Evolutionary conservation across 1,140 invertebrate species (phyloP).

Genomic region (Calephelis virginiensis): DNA sequence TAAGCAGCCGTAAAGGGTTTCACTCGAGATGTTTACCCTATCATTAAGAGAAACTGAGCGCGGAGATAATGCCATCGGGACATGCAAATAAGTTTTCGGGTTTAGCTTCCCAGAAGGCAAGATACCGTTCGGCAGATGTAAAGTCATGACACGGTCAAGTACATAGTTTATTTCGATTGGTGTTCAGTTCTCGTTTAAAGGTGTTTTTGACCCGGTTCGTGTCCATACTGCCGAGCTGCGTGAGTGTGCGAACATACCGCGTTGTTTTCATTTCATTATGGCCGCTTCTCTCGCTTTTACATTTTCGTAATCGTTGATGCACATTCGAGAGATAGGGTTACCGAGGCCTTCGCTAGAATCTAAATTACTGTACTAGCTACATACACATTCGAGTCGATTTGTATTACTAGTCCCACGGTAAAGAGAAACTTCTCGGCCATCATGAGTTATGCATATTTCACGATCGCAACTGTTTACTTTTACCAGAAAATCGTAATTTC

Average conservation of each 20-base stretch:
- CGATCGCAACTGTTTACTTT: constrained; percentile 49
- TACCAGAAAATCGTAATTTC: constrained; percentile 67
- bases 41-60: constrained; percentile 62
- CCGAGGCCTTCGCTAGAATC: constrained; percentile 23
- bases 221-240: constrained; percentile 43
- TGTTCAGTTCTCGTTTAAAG: constrained; percentile 67
- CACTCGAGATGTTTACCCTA: constrained; percentile 65
- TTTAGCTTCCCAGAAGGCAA: constrained; percentile 71
- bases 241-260: constrained; percentile 49
- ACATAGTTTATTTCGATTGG: constrained; percentile 67
- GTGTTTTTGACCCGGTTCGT: constrained; percentile 73
- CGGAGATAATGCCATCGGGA: constrained; percentile 63
- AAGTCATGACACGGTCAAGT: constrained; percentile 72
- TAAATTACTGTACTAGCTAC: constrained; percentile 22
- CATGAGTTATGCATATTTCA: constrained; percentile 40
- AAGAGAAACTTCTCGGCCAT: constrained; percentile 33
- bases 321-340: constrained; percentile 55
- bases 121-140: constrained; percentile 73
- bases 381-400: constrained; percentile 19
- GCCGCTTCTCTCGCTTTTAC: constrained; percentile 72
- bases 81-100: constrained; percentile 73
- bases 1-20: constrained; percentile 63
- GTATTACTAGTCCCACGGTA: constrained; percentile 19
- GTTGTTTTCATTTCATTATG: constrained; percentile 74
- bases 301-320: constrained; percentile 72